Percentiles rank a stretch among this genome's conserved stretches.
Evolutionary conservation across 2,797 vertebrate species (phyloP).

Genomic region (Lacerta viridis): DNA sequence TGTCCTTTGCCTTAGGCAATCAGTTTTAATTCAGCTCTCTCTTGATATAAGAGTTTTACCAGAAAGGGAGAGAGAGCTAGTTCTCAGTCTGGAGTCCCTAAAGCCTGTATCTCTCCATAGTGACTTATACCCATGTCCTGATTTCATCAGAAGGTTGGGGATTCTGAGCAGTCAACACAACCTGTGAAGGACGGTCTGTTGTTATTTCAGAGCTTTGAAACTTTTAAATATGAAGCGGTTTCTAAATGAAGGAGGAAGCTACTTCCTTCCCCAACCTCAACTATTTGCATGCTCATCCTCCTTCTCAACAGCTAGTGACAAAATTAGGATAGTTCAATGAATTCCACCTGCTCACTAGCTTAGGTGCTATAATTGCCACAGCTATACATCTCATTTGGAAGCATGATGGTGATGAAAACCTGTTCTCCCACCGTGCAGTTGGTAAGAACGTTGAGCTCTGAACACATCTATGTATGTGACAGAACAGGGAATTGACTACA

Average conservation of each 20-base stretch:
- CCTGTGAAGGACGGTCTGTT: too few species aligned
- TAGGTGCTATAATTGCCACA: background rate
- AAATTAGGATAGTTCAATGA: background rate
- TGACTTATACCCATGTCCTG: too few species aligned
- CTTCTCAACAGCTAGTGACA: background rate
- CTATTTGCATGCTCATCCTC: background rate
- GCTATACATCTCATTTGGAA: background rate
- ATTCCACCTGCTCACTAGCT: too few species aligned
- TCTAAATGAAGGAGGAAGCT: background rate
- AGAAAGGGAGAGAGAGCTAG: background rate
- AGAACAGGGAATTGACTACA: background rate
- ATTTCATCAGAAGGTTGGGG: too few species aligned
- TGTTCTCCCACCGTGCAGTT: background rate
- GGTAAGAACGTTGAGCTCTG: background rate
- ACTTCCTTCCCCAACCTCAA: background rate
- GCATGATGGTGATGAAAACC: background rate
- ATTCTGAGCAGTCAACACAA: background rate
- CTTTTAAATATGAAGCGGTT: background rate
- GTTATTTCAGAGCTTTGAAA: background rate
- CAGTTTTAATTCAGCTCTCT: too few species aligned
- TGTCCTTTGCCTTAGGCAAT: too few species aligned
- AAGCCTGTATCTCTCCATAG: too few species aligned
- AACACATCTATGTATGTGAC: background rate
- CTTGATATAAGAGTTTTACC: background rate
- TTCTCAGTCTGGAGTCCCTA: background rate